Conservation (phyloP, 2,113 vertebrate species). For the human (Homo sapiens) region DNA sequence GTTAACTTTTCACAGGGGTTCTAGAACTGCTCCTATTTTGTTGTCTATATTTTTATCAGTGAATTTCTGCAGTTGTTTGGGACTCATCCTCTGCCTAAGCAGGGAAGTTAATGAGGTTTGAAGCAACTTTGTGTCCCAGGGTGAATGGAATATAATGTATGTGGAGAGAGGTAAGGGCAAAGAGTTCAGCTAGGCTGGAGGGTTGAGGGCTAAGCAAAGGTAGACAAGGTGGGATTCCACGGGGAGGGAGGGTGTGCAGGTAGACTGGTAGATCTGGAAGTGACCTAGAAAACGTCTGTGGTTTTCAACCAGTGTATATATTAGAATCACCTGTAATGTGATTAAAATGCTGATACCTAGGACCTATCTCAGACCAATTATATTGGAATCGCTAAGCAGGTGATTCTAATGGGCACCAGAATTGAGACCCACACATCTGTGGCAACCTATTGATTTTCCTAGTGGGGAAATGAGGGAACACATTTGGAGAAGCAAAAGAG, state of each 20-base stretch:
- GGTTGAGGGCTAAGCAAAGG: background rate
- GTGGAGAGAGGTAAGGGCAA: background rate
- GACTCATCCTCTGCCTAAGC: conserved; percentile 71
- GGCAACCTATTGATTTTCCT: background rate
- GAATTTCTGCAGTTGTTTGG: conserved; percentile 74
- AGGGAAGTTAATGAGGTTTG: conserved; percentile 81
- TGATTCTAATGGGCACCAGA: background rate
- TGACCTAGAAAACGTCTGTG: background rate
- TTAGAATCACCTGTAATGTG: background rate
- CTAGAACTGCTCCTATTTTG: background rate
- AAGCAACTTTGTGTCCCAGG: conserved; percentile 62
- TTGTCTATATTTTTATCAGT: conserved; percentile 47
- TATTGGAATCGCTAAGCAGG: background rate
- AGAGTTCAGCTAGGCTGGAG: background rate
- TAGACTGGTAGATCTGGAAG: background rate
- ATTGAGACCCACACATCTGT: background rate
- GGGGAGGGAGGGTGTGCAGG: accelerated
- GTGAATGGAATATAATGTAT: conserved; percentile 25
- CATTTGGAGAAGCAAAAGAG: background rate
- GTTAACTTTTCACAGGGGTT: background rate
- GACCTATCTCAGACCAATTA: background rate
- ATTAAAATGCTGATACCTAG: background rate
- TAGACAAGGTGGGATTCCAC: background rate
- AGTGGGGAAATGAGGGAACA: background rate
- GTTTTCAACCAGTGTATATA: background rate